A percentile compares a stretch with the other conserved stretches of the same genome.
Conservation (phyloP, 2,113 vertebrate species). For the Puntigrus tetrazona region DNA sequence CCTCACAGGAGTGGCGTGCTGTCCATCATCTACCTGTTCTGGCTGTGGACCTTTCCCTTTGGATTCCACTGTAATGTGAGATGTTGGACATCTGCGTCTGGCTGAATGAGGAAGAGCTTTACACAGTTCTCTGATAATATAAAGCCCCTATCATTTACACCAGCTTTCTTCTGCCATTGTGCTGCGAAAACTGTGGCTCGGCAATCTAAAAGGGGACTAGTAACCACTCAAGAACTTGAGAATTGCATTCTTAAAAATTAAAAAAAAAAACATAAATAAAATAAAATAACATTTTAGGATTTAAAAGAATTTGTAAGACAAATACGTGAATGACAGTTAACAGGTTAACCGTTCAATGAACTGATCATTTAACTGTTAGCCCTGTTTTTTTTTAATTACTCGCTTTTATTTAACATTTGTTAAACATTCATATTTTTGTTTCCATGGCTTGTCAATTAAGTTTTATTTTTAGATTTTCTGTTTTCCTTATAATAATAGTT, state of each 20-base stretch:
- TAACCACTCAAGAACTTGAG: background rate
- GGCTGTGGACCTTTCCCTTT: constrained; percentile 40
- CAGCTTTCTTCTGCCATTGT: constrained; percentile 52
- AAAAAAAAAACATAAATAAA: background rate
- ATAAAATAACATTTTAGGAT: background rate
- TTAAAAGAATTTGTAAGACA: background rate
- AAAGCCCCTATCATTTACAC: constrained; percentile 59
- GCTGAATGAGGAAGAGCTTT: constrained; percentile 51
- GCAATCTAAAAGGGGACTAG: constrained; percentile 19
- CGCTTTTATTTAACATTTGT: background rate
- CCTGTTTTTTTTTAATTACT: no score
- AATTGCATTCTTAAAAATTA: background rate
- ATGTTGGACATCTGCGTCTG: constrained; percentile 57
- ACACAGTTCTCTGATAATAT: constrained; percentile 45
- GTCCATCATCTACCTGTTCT: constrained; percentile 51
- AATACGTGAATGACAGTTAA: no score
- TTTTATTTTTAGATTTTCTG: background rate
- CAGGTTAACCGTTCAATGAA: background rate
- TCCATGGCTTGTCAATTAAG: background rate
- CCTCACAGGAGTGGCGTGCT: constrained; percentile 40
- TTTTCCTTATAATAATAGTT: background rate
- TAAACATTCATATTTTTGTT: background rate
- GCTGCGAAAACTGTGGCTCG: constrained; percentile 32
- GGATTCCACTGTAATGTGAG: constrained; percentile 56
- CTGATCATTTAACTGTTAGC: background rate